These are phyloP conservation scores for Colinus virginianus DNA, from an alignment of 2,113 vertebrate genomes.

Conservation along the genomic window DNA sequence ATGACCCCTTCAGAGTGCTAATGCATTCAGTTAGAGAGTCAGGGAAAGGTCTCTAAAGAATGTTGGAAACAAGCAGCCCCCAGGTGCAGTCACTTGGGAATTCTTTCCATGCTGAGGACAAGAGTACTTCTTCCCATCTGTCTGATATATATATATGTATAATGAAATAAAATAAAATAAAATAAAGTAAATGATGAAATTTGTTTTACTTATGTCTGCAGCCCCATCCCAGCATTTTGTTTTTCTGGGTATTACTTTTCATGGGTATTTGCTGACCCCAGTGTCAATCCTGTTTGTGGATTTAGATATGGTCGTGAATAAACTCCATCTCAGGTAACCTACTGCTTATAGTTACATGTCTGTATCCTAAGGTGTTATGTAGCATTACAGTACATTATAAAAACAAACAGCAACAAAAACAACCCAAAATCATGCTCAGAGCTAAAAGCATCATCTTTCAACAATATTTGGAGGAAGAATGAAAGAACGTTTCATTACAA, in stretches of 20 bases:
- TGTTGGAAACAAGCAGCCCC: neutral
- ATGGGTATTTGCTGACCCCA: neutral
- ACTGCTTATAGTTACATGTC: neutral
- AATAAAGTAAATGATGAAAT: neutral
- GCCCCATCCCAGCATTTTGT: neutral
- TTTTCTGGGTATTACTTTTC: neutral
- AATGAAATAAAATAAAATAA: neutral
- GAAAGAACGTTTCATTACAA: neutral
- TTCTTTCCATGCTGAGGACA: neutral
- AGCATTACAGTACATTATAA: neutral
- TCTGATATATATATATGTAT: neutral
- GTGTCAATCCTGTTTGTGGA: neutral
- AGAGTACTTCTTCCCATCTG: neutral
- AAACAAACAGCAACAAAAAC: neutral
- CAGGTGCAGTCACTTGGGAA: neutral
- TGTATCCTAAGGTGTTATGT: neutral
- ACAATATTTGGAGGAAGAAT: neutral
- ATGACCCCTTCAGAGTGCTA: neutral
- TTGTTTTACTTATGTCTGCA: neutral
- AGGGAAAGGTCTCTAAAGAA: neutral
- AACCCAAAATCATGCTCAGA: neutral
- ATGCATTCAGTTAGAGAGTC: neutral
- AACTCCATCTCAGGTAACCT: neutral
- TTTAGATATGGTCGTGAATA: neutral
- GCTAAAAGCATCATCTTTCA: neutral